Evolutionary conservation across 2,797 vertebrate genomes (phyloP), one percentile per base, ranked within the genome.

Genomic region (Margarornis squamiger): DNA sequence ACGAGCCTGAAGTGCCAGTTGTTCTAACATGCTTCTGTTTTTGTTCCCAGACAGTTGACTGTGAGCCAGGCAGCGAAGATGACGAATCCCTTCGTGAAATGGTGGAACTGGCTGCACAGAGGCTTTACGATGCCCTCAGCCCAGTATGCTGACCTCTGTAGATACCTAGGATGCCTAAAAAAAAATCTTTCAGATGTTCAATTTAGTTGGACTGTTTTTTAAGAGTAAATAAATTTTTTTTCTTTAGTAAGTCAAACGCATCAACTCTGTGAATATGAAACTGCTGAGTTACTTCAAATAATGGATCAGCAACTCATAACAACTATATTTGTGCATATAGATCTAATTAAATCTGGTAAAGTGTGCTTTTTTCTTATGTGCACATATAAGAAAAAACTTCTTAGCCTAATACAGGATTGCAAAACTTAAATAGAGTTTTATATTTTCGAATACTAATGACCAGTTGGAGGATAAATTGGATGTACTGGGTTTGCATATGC

Each of bases 21-120:
- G 27, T 52, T 74, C 30, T 88, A 29, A 95, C 22, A 22, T 65
- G 30, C 70, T 80, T 86, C 36, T 43, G 3, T 86, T 79, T 77
- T 24, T 48, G 18, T 90, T 58, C n/a, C 7, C 97, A 99, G 99
- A 95, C 95, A 0, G 99, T 99, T 65, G 97, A 98, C 39, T 99
- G 98, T 27, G 97, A 99, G 92, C 98, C 99, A 21, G 99, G 99
- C 20, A 96, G 97, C 4, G 97, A 98, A 15, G 99, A 99, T 2
- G 99, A 99, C 0, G 99, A 99, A 89, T 97, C 98, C 51, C 98
- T 99, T 72, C 98, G 98, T 45, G 99, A 99, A 93, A 99, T 99
- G 99, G 98, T 99, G 80, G 99, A 99, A 39, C 95, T 99, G 46
- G 98, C 99, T 3, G 98, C 99, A 5, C 99, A 99, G 86, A 98